Base-by-base conservation (phyloP, 53 echinoderm and acorn worm genomes). In the Apostichopus leukothele region DNA sequence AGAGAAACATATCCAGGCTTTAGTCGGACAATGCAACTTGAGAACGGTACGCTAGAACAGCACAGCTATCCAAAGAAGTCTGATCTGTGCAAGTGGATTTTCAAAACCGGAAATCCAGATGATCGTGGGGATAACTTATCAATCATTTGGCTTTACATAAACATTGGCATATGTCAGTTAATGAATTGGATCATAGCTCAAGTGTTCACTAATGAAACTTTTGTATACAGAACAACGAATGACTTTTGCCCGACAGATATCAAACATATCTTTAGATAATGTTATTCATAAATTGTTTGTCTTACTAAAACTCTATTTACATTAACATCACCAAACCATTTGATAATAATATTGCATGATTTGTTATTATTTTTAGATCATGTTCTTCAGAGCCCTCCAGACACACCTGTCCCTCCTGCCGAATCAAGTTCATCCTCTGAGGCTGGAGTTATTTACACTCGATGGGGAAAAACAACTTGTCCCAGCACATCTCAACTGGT, bases 391-490 rank as follows among this genome's bases (percentile, higher is more conserved):
- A 71, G 20, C 18, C 39, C 39, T 39, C 18, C 71, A 71, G 20
- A 71, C 18, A 81, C 55, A 55, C 81, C 26, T 55, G 11, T 51
- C 22, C 81, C 81, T 81, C 21, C 14, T 59, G 9, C 22, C 20
- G 79, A 52, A 19, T 71, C 53, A n/a, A 53, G 80, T 80, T 13
- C 60, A 13, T 59, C 54, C 59, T 26, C 85, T 5, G 11, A 11
- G 11, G 61, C 89, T n/a, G 89, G 89, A 8, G 89, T 76, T 23
- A 89, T 76, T 8, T 89, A 89, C 78, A 78, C 67, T 22, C 76
- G 89, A 7, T 89, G 89, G 89, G 89, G 89, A 1, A 76, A 61
- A 7, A 76, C 89, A 18, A 21, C 89, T 60, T 89, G 89, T 67
- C 89, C 89, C 8, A 78, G 50, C 61, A 76, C 76, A 23, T 76